A percentile compares a stretch with the other conserved stretches of the same genome.
Conservation (phyloP, 2,888 invertebrate genomes). For the Diplolepis rosae region DNA sequence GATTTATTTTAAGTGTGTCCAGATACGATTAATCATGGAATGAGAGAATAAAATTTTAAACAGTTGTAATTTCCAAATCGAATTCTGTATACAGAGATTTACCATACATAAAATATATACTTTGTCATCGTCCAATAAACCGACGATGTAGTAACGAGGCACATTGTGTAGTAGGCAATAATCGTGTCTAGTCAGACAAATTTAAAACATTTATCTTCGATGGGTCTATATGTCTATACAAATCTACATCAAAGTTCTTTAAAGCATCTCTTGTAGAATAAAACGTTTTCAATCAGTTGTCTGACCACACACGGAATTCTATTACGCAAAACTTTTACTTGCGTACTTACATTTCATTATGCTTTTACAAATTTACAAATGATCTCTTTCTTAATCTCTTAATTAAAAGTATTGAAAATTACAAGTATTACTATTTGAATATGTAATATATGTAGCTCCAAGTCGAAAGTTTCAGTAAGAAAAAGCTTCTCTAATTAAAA, state of each 20-base stretch:
- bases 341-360: constrained; percentile 3
- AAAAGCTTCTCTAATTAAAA: too few relatives aligned
- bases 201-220: constrained; percentile 8
- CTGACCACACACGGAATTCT: not conserved
- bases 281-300: constrained; percentile 1
- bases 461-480: too few relatives aligned
- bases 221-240: not conserved
- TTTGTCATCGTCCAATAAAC: not conserved
- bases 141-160: not conserved
- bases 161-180: not conserved
- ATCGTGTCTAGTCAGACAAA: constrained; percentile 15
- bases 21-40: not conserved
- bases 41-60: too few relatives aligned
- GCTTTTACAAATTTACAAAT: constrained; percentile 1
- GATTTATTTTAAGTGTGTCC: not conserved
- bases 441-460: too few relatives aligned
- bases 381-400: not conserved
- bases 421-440: too few relatives aligned
- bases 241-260: too few relatives aligned
- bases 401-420: too few relatives aligned
- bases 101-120: not conserved
- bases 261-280: not conserved
- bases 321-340: not conserved
- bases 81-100: not conserved
- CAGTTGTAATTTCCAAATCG: not conserved